Evolutionary conservation across 2,888 invertebrate genomes (phyloP).

Genomic region (Hofmannophila pseudospretella): DNA sequence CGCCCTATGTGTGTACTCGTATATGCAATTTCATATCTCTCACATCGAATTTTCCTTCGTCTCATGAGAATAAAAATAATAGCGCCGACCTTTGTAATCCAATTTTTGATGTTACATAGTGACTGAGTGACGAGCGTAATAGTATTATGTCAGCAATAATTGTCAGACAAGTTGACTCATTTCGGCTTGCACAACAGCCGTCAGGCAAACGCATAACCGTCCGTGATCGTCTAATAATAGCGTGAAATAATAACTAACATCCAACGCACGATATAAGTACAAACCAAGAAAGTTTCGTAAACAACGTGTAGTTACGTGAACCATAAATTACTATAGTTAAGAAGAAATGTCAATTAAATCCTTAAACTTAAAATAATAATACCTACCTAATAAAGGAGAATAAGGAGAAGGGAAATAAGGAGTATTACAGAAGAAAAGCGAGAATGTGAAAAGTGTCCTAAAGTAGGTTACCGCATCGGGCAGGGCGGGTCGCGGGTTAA

Average conservation of each 20-base stretch:
- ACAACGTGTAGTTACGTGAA: conserved; percentile 7
- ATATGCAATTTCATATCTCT: conserved; percentile 37
- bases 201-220: conserved; percentile 24
- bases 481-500: conserved; percentile 33
- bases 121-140: not conserved
- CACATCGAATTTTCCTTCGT: conserved; percentile 27
- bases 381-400: too few relatives aligned
- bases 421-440: not conserved
- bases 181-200: conserved; percentile 27
- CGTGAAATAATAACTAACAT: conserved; percentile 32
- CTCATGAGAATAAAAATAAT: conserved; percentile 11
- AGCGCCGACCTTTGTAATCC: conserved; percentile 5
- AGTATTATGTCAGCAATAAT: conserved; percentile 20
- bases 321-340: too few relatives aligned
- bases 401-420: too few relatives aligned
- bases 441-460: conserved; percentile 12
- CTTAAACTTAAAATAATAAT: too few relatives aligned
- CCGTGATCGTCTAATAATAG: conserved; percentile 33
- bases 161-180: conserved; percentile 31
- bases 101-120: conserved; percentile 6
- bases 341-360: too few relatives aligned
- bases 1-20: conserved; percentile 38
- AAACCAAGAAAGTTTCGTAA: conserved; percentile 8
- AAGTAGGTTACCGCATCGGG: conserved; percentile 8
- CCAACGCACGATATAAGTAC: conserved; percentile 1